Evolutionary conservation across 2,797 vertebrate species (phyloP).

Genomic region (Nannoperca australis): DNA sequence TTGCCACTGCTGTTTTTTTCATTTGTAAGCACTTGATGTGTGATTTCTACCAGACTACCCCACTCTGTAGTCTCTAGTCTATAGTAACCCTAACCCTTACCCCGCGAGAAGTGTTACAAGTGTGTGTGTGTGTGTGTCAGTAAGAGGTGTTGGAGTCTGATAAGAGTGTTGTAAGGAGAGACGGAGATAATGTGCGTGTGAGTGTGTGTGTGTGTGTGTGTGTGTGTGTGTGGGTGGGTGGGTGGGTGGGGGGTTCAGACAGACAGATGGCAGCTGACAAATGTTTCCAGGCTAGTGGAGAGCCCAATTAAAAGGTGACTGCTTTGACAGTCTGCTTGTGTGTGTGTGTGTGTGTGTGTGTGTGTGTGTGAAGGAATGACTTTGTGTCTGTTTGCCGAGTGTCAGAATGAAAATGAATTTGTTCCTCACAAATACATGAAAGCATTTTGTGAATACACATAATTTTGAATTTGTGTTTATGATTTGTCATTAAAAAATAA

Average conservation of each 20-base stretch:
- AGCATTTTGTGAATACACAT: slow-evolving; percentile 70
- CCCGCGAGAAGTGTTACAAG: background rate
- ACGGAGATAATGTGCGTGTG: slow-evolving; percentile 25
- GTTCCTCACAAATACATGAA: slow-evolving; percentile 49
- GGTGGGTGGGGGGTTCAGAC: slow-evolving; percentile 63
- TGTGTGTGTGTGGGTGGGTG: slow-evolving; percentile 1
- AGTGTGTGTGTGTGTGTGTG: too few species aligned
- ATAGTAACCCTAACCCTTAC: background rate
- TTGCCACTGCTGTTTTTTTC: slow-evolving; percentile 60
- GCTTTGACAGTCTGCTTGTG: slow-evolving; percentile 69
- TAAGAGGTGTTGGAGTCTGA: slow-evolving; percentile 79
- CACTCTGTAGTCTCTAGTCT: slow-evolving; percentile 28
- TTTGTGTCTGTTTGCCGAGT: slow-evolving; percentile 32
- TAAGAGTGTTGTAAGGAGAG: slow-evolving; percentile 77
- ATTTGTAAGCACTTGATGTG: slow-evolving; percentile 80
- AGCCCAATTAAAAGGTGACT: slow-evolving; percentile 83
- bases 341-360: slow-evolving; percentile 52
- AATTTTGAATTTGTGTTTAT: slow-evolving; percentile 68
- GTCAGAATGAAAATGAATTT: slow-evolving; percentile 52
- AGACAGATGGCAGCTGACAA: slow-evolving; percentile 87
- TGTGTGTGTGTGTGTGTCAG: slow-evolving; percentile 40
- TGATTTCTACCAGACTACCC: slow-evolving; percentile 46
- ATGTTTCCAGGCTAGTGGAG: slow-evolving; percentile 78
- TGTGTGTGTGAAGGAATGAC: slow-evolving; percentile 44
- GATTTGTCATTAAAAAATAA: slow-evolving; percentile 80